Percentiles rank a stretch among this genome's conserved stretches.
Conservation (phyloP, 2,888 invertebrate species). For the Trissolcus brochymenae region DNA sequence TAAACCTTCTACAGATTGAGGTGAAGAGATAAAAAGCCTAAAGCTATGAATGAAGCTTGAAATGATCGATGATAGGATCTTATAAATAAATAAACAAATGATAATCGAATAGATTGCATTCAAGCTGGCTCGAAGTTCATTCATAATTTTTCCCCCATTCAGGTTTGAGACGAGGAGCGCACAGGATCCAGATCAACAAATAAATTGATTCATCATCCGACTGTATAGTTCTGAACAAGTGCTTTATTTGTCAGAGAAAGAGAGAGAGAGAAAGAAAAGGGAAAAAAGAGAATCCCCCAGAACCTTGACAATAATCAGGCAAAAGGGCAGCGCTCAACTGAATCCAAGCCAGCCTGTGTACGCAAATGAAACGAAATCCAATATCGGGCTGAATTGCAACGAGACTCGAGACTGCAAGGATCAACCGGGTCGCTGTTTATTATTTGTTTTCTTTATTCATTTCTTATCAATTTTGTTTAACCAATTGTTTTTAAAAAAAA, state of each 20-base stretch:
- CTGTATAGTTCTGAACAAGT: constrained; percentile 6
- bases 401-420: not conserved
- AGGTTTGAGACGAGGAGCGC: not conserved
- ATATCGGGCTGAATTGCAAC: constrained; percentile 12
- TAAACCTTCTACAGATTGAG: not conserved
- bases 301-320: constrained; percentile 21
- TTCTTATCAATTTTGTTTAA: not conserved
- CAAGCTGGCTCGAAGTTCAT: constrained; percentile 27
- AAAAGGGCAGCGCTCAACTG: constrained; percentile 20
- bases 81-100: not conserved
- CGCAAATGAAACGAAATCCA: constrained; percentile 34
- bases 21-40: not conserved
- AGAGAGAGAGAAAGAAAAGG: not conserved
- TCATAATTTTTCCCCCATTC: constrained; percentile 6
- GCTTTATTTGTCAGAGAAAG: constrained; percentile 5
- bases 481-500: too few relatives aligned
- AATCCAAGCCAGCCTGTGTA: constrained; percentile 41
- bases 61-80: not conserved
- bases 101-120: constrained; percentile 5
- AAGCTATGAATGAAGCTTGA: constrained; percentile 3
- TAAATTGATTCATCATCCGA: constrained; percentile 6
- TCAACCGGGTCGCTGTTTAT: too few relatives aligned
- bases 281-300: not conserved
- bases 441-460: too few relatives aligned
- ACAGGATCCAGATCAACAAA: constrained; percentile 13